Evolutionary conservation across 2,888 invertebrate genomes (phyloP).

Genomic region (Griposia aprilina): DNA sequence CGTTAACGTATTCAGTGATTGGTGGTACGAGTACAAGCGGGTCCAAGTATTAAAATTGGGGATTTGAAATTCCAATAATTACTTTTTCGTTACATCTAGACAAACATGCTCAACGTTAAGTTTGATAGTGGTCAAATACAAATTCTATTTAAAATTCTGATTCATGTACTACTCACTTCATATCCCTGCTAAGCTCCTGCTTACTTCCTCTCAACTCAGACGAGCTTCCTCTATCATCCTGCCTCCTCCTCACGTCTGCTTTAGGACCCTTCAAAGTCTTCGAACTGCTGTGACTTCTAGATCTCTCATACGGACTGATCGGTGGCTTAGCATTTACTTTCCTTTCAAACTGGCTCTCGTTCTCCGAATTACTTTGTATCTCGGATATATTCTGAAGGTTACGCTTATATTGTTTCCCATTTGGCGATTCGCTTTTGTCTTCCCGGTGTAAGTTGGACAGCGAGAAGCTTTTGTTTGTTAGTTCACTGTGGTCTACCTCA

Average conservation of each 20-base stretch:
- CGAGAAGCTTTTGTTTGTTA: slow-evolving; percentile 85
- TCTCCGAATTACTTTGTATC: slow-evolving; percentile 86
- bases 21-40: neutral
- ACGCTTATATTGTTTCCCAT: slow-evolving; percentile 83
- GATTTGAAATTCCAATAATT: neutral
- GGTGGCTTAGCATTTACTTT: slow-evolving; percentile 81
- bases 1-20: neutral
- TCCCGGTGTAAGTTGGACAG: slow-evolving; percentile 84
- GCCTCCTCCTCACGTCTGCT: slow-evolving; percentile 74
- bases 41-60: neutral
- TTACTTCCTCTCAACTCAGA: slow-evolving; percentile 86
- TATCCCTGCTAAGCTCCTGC: slow-evolving; percentile 81
- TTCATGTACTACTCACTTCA: slow-evolving; percentile 80
- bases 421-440: slow-evolving; percentile 79
- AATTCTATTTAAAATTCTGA: neutral
- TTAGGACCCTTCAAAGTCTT: slow-evolving; percentile 83
- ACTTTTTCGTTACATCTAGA: neutral
- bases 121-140: neutral
- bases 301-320: slow-evolving; percentile 86
- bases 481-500: slow-evolving; percentile 82
- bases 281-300: slow-evolving; percentile 87
- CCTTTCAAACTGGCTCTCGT: slow-evolving; percentile 82
- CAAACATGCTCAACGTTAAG: neutral
- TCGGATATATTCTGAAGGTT: slow-evolving; percentile 91
- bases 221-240: slow-evolving; percentile 78